A percentile compares a stretch with the other conserved stretches of the same genome.
Evolutionary conservation across 2,888 invertebrate genomes (phyloP).

Genomic region (Bimastos eiseni): DNA sequence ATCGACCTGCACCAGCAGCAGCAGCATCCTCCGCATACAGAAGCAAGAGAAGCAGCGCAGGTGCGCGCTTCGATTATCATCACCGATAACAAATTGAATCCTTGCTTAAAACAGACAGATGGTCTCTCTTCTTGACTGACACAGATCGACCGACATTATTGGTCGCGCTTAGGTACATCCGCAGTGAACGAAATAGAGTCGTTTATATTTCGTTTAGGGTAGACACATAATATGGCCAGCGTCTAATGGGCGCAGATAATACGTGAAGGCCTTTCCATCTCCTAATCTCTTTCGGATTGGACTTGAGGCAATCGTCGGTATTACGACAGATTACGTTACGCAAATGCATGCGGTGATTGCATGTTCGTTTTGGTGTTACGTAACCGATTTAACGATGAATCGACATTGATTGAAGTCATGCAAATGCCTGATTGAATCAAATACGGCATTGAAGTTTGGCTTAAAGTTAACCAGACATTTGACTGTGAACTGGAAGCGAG

Average conservation of each 20-base stretch:
- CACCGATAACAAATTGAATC: not conserved
- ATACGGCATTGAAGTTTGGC: not conserved
- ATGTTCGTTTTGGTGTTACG: not conserved
- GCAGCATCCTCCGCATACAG: not conserved
- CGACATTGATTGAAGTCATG: not conserved
- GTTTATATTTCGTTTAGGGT: not conserved
- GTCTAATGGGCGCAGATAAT: not conserved
- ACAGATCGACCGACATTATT: not conserved
- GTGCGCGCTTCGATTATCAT: not conserved
- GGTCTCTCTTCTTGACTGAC: not conserved
- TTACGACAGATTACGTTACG: not conserved
- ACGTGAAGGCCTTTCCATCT: not conserved
- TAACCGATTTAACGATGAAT: not conserved
- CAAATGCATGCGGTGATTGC: not conserved
- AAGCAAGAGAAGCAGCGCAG: not conserved
- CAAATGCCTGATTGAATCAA: not conserved
- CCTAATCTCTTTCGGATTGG: not conserved
- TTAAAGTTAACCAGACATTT: not conserved
- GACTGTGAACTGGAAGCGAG: not conserved
- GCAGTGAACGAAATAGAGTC: not conserved
- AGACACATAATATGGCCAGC: too few species aligned
- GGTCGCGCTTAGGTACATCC: not conserved
- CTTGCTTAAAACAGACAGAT: not conserved
- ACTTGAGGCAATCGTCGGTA: not conserved
- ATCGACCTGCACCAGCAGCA: not conserved